Conservation (phyloP, 2,797 vertebrate genomes). For the Phrynocephalus forsythii region DNA sequence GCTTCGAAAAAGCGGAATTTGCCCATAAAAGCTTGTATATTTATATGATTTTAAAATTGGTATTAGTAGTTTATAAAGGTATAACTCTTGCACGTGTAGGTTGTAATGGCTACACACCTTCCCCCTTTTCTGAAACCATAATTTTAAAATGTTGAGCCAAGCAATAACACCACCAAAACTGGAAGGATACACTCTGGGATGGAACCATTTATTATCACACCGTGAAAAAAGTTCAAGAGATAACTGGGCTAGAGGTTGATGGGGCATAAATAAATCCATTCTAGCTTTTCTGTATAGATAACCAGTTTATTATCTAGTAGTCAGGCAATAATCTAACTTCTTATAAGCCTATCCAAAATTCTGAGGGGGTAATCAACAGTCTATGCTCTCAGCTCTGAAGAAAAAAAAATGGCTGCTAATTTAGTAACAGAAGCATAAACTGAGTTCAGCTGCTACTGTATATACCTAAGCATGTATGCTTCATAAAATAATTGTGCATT, state of each 20-base stretch:
- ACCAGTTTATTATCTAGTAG: neutral
- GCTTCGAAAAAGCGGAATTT: too few species aligned
- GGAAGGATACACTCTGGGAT: neutral
- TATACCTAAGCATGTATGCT: neutral
- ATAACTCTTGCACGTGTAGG: too few species aligned
- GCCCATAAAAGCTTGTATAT: too few species aligned
- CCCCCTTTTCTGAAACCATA: neutral
- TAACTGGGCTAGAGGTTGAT: neutral
- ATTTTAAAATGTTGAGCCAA: neutral
- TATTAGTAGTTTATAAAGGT: too few species aligned
- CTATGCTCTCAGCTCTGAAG: neutral
- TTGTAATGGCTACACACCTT: neutral
- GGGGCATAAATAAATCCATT: neutral
- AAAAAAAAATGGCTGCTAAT: accelerated
- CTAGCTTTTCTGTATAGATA: neutral
- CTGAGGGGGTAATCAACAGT: neutral
- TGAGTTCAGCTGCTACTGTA: neutral
- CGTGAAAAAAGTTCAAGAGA: neutral
- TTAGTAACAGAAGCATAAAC: neutral
- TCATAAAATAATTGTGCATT: neutral
- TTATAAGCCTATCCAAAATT: neutral
- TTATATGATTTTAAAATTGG: too few species aligned
- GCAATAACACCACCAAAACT: neutral
- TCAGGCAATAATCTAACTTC: neutral
- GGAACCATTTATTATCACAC: neutral